phyloP scores from a whole-genome alignment of 2,113 vertebrate species.

The Chamaea fasciata region DNA sequence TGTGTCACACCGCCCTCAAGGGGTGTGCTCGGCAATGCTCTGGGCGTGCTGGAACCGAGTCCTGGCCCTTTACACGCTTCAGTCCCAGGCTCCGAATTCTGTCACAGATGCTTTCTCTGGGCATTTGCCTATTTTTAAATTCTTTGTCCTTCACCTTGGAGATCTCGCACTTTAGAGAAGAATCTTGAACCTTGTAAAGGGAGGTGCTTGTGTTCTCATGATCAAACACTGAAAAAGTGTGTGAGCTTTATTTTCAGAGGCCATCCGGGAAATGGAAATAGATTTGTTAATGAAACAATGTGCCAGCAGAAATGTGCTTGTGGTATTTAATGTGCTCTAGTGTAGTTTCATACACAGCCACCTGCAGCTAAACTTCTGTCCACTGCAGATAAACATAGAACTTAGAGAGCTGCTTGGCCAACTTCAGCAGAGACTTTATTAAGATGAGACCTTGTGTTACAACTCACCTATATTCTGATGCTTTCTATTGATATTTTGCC shows the following conservation, averaged over 20 bases:
- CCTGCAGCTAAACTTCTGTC: neutral
- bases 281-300: slow-evolving; percentile 38
- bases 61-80: fast-evolving
- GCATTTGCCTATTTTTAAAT: neutral
- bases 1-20: slow-evolving; percentile 40
- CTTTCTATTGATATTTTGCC: neutral
- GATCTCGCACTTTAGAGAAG: neutral
- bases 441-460: neutral
- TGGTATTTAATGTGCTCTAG: neutral
- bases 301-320: neutral
- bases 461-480: neutral
- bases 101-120: neutral
- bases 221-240: slow-evolving; percentile 47
- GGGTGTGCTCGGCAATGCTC: neutral
- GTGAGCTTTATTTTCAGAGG: slow-evolving; percentile 61
- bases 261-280: slow-evolving; percentile 68
- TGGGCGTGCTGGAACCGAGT: neutral
- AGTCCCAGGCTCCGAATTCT: neutral
- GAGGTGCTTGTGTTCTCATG: slow-evolving; percentile 37
- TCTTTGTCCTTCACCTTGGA: neutral
- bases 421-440: neutral
- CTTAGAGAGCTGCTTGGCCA: neutral
- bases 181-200: neutral
- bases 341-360: neutral
- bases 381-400: neutral